Evolutionary conservation across 2,797 vertebrate species (phyloP), one percentile per base, ranked within the genome.

Genomic region (Strix occidentalis): DNA sequence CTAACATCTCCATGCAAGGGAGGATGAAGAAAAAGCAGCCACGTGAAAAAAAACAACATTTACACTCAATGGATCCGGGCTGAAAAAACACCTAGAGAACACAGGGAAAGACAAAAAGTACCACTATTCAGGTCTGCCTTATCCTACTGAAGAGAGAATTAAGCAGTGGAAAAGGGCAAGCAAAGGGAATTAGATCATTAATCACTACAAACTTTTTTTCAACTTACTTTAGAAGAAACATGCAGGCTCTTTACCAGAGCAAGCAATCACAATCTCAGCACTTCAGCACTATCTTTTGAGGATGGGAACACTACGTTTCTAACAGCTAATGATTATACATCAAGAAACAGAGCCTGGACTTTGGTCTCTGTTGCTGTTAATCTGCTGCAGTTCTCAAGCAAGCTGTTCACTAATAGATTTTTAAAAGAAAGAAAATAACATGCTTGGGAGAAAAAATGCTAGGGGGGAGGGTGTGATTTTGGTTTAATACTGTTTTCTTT

Each of bases 291-390:
- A 93, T 95, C 92, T 97, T 93, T 83, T 70, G 46, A 85, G 65
- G 57, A 92, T 69, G 24, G 45, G 58, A 92, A 72, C 79, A 60
- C 79, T 78, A 86, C 84, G 75, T 84, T 76, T 94, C 82, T 84
- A 82, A 92, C 79, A 88, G 96, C 76, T 97, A 96, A 97, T 97
- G 90, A 97, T 97, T 97, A 97, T 79, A 95, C 95, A 96, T 86
- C 76, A 81, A 86, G 87, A 72, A 95, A 91, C 79, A 86, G 81
- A 92, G 63, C 70, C 43, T 90, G 95, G 58, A 96, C 97, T 97
- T 97, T 70, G 87, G 23, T 70, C 84, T 82, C 58, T 64, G 76
- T 51, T 58, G 80, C 17, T 77, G 85, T 81, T 94, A 86, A 89
- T 88, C 76, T 88, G 57, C 76, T 65, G 29, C 76, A 88, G 56